A percentile compares a stretch with the other conserved stretches of the same genome.
phyloP scores from a whole-genome alignment of 2,113 vertebrate species.

The Corythoichthys haematopterus region DNA sequence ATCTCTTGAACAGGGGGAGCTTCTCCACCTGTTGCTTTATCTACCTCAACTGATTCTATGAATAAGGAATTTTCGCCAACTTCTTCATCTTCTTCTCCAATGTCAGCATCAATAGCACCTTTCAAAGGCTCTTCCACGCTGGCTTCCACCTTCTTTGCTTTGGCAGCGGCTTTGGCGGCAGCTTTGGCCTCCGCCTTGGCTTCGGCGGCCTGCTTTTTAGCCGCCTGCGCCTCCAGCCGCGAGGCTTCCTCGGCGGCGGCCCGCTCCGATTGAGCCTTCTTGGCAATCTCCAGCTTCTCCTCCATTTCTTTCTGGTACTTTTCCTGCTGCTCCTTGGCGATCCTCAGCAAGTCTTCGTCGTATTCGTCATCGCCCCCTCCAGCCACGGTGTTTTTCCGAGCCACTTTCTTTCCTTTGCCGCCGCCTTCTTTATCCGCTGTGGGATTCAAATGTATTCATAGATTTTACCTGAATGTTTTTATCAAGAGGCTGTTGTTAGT shows the following conservation, averaged over 20 bases:
- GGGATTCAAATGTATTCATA: not conserved
- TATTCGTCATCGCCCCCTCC: constrained; percentile 37
- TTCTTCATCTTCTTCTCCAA: constrained; percentile 10
- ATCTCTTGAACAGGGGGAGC: constrained; percentile 51
- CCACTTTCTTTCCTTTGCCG: constrained; percentile 58
- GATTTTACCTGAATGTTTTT: not conserved
- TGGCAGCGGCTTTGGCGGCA: constrained; percentile 26
- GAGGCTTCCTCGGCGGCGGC: constrained; percentile 44
- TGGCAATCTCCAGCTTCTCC: constrained; percentile 47
- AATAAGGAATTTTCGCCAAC: constrained; percentile 4
- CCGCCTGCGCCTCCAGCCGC: constrained; percentile 24
- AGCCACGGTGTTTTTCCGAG: constrained; percentile 62
- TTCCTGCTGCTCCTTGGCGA: constrained; percentile 67
- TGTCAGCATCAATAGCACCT: constrained; percentile 6
- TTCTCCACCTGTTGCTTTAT: constrained; percentile 25
- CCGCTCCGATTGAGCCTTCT: constrained; percentile 55
- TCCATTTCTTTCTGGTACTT: constrained; percentile 60
- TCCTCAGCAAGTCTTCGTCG: constrained; percentile 48
- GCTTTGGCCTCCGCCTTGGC: constrained; percentile 49
- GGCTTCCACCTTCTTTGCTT: constrained; percentile 35
- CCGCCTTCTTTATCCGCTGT: constrained; percentile 60
- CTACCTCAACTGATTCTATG: constrained; percentile 10
- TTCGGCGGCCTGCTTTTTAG: constrained; percentile 34
- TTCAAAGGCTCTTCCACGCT: constrained; percentile 22
- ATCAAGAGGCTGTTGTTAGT: not conserved